Evolutionary conservation across 2,888 invertebrate species (phyloP).

Genomic region (Zhuqinia jingwanae): DNA sequence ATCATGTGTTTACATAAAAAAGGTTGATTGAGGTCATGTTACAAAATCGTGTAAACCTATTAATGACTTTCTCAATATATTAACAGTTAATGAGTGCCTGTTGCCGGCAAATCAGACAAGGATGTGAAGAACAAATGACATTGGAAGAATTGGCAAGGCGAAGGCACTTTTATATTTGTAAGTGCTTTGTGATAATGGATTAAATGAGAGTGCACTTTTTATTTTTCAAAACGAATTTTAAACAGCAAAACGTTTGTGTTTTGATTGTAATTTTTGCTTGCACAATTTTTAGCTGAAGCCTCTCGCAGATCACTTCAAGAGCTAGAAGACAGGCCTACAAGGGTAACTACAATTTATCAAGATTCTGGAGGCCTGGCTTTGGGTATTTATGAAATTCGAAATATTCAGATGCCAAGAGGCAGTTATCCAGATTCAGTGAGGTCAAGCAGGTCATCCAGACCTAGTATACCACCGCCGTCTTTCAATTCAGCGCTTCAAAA

Average conservation of each 20-base stretch:
- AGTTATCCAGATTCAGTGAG: conserved; percentile 59
- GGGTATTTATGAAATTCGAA: conserved; percentile 74
- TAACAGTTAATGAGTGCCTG: conserved; percentile 75
- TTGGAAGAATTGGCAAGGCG: conserved; percentile 72
- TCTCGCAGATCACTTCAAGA: conserved; percentile 70
- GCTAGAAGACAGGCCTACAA: conserved; percentile 67
- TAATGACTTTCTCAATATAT: conserved; percentile 7
- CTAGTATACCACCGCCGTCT: conserved; percentile 72
- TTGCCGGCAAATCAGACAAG: conserved; percentile 74
- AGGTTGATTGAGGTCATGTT: too few species aligned
- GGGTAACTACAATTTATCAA: conserved; percentile 73
- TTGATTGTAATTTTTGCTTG: background rate
- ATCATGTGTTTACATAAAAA: too few species aligned
- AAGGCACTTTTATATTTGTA: conserved; percentile 74
- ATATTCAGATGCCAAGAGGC: conserved; percentile 63
- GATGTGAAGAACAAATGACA: conserved; percentile 74
- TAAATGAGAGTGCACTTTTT: background rate
- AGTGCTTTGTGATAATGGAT: conserved; percentile 36
- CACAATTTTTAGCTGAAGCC: conserved; percentile 67
- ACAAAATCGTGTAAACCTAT: too few species aligned
- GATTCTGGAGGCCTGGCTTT: conserved; percentile 69
- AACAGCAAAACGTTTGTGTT: background rate
- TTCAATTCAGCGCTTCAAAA: conserved; percentile 74
- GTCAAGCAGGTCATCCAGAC: conserved; percentile 52
- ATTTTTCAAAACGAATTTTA: background rate